Base-by-base conservation (phyloP, 1,140 invertebrate genomes). In the Zaprionus nigranus region DNA sequence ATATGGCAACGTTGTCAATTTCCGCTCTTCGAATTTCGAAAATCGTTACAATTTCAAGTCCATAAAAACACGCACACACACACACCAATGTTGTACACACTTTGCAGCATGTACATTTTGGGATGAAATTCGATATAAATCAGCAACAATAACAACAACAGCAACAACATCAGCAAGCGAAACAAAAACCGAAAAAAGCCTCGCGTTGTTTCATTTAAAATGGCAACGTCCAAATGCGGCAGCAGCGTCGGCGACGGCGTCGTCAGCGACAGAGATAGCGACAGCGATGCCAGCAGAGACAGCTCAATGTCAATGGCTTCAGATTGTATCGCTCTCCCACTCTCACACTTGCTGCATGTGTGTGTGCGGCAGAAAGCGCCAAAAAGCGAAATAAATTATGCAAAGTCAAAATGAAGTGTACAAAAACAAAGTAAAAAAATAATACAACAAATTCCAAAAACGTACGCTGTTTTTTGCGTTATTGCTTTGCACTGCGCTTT, bases 251-350 rank as follows among this genome's bases (percentile, higher is more conserved):
- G 24, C 59, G 15, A 34, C 34, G 59, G 73, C 43, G 26, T 22
- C 40, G 57, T 24, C 70, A 4, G 40, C 67, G 54, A 64, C 54
- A 69, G 76, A 75, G 77, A 77, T 43, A 26, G 46, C 30, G 40
- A 20, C 72, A n/a, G 72, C 73, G 57, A 63, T 58, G 73, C 36
- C 34, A 36, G 54, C 72, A 71, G 79, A 87, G 79, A 80, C 82
- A 81, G 83, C 83, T 86, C 83, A 86, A 86, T 86, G 83, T 86
- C 83, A 86, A 86, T 86, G 83, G 83, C 83, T 85, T 82, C 40
- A 36, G 62, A 64, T 64, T 34, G 36, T 38, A 24, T 22, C 11
- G 20, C 51, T 54, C 22, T 54, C 51, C 51, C 51, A 24, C 51
- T 54, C 51, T 54, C 24, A 12, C 26, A 54, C 5, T 26, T 51